phyloP scores from a whole-genome alignment of 2,113 vertebrate species.

The Todiramphus saurophagus region DNA sequence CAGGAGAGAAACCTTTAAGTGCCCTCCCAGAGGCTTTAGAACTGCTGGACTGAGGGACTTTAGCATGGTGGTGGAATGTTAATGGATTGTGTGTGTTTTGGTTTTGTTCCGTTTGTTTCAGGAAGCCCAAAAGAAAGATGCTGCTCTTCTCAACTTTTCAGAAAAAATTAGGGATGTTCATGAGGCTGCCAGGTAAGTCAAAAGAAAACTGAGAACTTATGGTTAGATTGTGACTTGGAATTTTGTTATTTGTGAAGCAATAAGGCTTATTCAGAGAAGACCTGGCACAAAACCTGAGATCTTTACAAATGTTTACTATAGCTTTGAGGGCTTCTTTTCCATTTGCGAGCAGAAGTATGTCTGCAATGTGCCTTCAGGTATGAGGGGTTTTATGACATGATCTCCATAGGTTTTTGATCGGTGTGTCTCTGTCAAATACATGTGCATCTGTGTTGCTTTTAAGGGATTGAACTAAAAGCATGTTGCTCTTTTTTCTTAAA shows the following conservation, averaged over 20 bases:
- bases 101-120: conserved; percentile 73
- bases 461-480: not conserved
- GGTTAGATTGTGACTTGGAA: not conserved
- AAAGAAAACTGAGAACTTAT: not conserved
- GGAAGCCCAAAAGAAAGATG: conserved; percentile 97
- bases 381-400: not conserved
- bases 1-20: conserved; percentile 7
- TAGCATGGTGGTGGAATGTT: conserved; percentile 21
- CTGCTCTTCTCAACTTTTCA: conserved; percentile 86
- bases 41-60: not conserved
- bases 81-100: conserved; percentile 54
- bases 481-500: not conserved
- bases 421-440: not conserved
- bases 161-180: conserved; percentile 89
- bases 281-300: conserved; percentile 17
- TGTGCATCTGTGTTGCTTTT: not conserved
- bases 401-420: not conserved
- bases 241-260: not conserved
- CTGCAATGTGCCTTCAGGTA: conserved; percentile 45
- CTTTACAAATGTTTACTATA: conserved; percentile 38
- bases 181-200: conserved; percentile 87
- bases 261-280: not conserved
- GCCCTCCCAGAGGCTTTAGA: not conserved
- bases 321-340: conserved; percentile 44
- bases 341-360: conserved; percentile 29